Percentiles rank a stretch among this genome's conserved stretches.
Evolutionary conservation across 2,113 vertebrate species (phyloP).

Genomic region (Gavia stellata): DNA sequence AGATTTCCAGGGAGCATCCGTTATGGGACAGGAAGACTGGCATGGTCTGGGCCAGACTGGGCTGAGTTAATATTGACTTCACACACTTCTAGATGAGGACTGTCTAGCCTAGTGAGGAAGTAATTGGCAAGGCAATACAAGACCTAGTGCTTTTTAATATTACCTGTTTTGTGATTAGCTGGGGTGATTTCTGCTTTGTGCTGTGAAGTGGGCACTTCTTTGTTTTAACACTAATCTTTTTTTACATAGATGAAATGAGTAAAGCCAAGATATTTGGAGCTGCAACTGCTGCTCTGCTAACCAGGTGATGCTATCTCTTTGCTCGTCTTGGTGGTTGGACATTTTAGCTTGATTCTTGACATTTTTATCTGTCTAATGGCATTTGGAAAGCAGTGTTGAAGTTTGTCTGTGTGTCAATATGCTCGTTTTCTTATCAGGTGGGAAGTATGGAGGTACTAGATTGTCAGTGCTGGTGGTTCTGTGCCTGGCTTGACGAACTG

Average conservation of each 20-base stretch:
- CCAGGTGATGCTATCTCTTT: not conserved
- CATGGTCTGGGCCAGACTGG: not conserved
- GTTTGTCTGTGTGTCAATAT: constrained; percentile 25
- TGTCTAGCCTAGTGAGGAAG: not conserved
- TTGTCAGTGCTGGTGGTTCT: not conserved
- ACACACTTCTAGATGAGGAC: not conserved
- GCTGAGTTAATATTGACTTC: not conserved
- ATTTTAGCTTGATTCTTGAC: not conserved
- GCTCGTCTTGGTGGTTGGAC: not conserved
- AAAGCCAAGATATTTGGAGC: constrained; percentile 10
- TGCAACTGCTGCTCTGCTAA: not conserved
- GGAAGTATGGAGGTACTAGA: not conserved
- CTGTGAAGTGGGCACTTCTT: constrained; percentile 43
- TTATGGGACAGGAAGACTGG: not conserved
- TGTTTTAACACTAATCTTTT: constrained; percentile 9
- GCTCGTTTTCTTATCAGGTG: constrained; percentile 13
- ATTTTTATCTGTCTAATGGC: not conserved
- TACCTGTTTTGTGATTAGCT: constrained; percentile 41
- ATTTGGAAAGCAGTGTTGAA: constrained; percentile 20
- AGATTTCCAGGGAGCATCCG: not conserved
- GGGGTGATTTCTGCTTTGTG: constrained; percentile 55
- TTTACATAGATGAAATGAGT: constrained; percentile 26
- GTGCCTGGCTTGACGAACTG: not conserved
- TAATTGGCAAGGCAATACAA: not conserved
- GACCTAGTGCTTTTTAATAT: constrained; percentile 25